Evolutionary conservation across 1,140 invertebrate species (phyloP).

Genomic region (Drosophila orosa): DNA sequence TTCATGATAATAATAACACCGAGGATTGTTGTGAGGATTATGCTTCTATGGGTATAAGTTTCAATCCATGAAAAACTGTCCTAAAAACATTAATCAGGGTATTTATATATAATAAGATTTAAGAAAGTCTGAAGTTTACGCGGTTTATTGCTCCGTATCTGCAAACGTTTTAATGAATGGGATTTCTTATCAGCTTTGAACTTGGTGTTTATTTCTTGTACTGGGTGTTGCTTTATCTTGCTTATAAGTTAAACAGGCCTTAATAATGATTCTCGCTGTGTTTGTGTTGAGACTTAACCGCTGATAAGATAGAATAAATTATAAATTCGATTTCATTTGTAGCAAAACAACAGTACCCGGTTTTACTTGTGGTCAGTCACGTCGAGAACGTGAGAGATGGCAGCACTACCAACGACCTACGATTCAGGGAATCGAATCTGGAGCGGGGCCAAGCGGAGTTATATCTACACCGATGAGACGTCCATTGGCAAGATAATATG

Average conservation of each 20-base stretch:
- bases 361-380: neutral
- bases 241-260: neutral
- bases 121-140: too few relatives aligned
- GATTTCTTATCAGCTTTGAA: conserved; percentile 1
- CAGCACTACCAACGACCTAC: neutral
- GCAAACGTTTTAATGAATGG: conserved; percentile 6
- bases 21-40: too few relatives aligned
- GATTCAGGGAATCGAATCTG: neutral
- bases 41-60: too few relatives aligned
- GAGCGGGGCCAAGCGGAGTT: neutral
- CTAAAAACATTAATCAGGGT: too few relatives aligned
- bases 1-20: too few relatives aligned
- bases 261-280: neutral
- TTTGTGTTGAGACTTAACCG: too few relatives aligned
- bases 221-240: neutral
- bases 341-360: neutral
- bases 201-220: neutral
- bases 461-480: neutral
- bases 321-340: neutral
- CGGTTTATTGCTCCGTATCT: too few relatives aligned
- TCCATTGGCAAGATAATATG: conserved; percentile 1
- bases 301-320: neutral
- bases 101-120: too few relatives aligned
- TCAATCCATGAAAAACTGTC: too few relatives aligned
- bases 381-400: neutral